Conservation (phyloP, 2,113 vertebrate species). For the Axis porcinus region DNA sequence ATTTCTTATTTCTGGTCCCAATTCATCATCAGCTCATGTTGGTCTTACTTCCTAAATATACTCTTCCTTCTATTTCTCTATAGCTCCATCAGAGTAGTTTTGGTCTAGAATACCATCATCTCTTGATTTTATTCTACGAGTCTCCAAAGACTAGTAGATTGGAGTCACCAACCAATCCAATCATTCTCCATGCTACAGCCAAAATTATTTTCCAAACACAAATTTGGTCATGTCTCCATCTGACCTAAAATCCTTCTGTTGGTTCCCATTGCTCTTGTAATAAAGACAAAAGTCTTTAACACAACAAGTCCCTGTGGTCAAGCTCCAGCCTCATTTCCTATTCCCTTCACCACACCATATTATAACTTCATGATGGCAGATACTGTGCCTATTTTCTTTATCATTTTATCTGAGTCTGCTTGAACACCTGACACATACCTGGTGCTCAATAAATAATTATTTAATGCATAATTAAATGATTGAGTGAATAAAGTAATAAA, state of each 20-base stretch:
- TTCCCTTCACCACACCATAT: not conserved
- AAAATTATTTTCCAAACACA: not conserved
- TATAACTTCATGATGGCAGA: not conserved
- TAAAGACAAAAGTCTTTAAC: not conserved
- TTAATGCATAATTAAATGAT: not conserved
- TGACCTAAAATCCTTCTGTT: not conserved
- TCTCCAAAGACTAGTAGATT: not conserved
- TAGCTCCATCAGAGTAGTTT: not conserved
- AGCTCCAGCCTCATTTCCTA: not conserved
- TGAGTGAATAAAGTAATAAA: not conserved
- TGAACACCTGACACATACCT: not conserved
- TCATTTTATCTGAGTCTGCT: not conserved
- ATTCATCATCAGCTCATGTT: not conserved
- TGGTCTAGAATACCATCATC: not conserved
- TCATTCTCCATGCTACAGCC: not conserved
- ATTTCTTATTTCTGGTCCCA: not conserved
- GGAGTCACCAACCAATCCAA: not conserved
- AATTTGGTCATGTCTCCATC: not conserved
- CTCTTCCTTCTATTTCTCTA: not conserved
- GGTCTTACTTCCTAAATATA: not conserved
- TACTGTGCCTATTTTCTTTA: not conserved
- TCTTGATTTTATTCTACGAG: not conserved
- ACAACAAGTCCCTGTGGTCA: not conserved
- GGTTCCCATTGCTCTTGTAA: not conserved
- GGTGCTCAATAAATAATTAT: not conserved